Evolutionary conservation across 2,888 invertebrate genomes (phyloP), one percentile per base, ranked within the genome.

Genomic region (Zaprionus obscuricornis): DNA sequence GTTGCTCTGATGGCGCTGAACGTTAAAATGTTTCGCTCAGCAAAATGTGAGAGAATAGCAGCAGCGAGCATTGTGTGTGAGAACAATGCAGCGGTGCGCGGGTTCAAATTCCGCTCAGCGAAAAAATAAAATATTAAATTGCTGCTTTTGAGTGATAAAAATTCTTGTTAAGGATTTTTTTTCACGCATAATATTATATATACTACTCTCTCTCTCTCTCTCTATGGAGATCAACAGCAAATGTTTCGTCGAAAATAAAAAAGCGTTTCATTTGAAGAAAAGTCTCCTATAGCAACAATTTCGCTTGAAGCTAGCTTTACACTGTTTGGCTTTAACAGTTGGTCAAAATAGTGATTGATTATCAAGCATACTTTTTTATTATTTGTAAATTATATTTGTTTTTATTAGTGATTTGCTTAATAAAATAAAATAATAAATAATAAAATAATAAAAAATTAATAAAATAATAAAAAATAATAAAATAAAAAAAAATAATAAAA

Each of bases 141-240:
- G n/a, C n/a, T n/a, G n/a, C n/a, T n/a, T n/a, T n/a, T n/a, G n/a
- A n/a, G n/a, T n/a, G n/a, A n/a, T n/a, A n/a, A n/a, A n/a, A n/a
- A n/a, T n/a, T n/a, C n/a, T n/a, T n/a, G n/a, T n/a, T n/a, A n/a
- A n/a, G n/a, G n/a, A n/a, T n/a, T n/a, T n/a, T n/a, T n/a, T n/a
- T n/a, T n/a, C n/a, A n/a, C n/a, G n/a, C n/a, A n/a, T n/a, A n/a
- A n/a, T n/a, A n/a, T n/a, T n/a, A n/a, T n/a, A n/a, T 29, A 8
- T 6, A 29, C 29, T 29, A n/a, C n/a, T 4, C 11, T 29, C 29
- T n/a, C 8, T n/a, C 27, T 27, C 27, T 27, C 27, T 27, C 8
- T 64, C 2, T 22, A 2, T 64, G 87, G 82, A 70, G 85, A 59
- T 24, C 43, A 86, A 85, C 85, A 85, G 86, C 86, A 78, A 74